Base-by-base conservation (phyloP, 1,140 invertebrate genomes). In the Bombus ignitus region DNA sequence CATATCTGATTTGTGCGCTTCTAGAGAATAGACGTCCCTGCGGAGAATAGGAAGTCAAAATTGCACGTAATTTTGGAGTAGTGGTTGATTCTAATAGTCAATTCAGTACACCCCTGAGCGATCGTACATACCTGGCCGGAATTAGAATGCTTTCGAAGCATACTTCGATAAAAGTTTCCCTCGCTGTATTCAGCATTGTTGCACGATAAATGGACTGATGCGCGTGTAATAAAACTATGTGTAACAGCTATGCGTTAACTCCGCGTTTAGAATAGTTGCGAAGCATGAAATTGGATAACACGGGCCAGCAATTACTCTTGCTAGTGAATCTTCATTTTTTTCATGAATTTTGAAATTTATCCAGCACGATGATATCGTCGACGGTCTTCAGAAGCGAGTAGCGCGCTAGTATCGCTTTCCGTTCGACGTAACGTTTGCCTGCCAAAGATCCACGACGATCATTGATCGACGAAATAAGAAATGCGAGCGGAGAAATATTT, bases 181-280 rank as follows among this genome's bases (percentile, higher is more conserved):
- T 9, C 3, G 32, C 74, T 35, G 68, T 18, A 53, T 74, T 65
- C 57, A 18, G 44, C 73, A 89, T 74, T 78, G 78, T 62, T 81
- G 35, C 22, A 22, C 85, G 70, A 83, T 79, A 83, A 89, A 80
- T 83, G 70, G 53, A 53, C 74, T 44, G 72, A 86, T 86, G 74
- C 65, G 53, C 83, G 65, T 82, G 76, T 86, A 87, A 89, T 68
- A 78, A 59, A 89, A 89, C 76, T 89, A 73, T 89, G 79, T 37
- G 37, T 79, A 66, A 35, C 57, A 66, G 57, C 74, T 81, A 37
- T 76, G 47, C 68, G 57, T 75, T 86, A 76, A 72, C 35, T 15
- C n/a, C 57, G 35, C 42, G 42, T 25, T 74, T 44, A 66, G 59
- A 72, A 79, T 79, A 85, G 70, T 81, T 85, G 6, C 28, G 9